Conservation (phyloP, 2,113 vertebrate genomes). For the Alexandromys fortis region DNA sequence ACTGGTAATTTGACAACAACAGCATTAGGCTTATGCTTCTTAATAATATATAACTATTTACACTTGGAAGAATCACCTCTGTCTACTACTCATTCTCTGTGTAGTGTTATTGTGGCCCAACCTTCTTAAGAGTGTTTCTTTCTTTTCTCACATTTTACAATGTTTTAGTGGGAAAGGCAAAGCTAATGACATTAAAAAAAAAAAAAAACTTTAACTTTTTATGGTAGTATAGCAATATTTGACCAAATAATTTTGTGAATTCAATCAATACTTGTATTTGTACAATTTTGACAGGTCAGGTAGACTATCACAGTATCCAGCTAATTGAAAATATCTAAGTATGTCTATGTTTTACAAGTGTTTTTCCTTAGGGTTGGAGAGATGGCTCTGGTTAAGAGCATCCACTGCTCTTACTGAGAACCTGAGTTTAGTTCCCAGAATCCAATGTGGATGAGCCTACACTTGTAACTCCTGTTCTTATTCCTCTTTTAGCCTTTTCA, state of each 20-base stretch:
- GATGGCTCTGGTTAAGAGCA: background rate
- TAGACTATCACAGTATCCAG: background rate
- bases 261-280: background rate
- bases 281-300: background rate
- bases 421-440: background rate
- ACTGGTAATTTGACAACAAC: background rate
- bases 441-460: background rate
- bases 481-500: background rate
- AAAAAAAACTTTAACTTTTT: background rate
- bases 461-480: no score
- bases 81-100: background rate
- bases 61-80: background rate
- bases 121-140: background rate
- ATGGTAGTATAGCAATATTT: background rate
- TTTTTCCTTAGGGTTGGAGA: background rate
- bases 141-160: background rate
- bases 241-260: background rate
- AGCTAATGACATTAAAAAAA: background rate
- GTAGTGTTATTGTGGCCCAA: background rate
- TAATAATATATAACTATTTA: background rate
- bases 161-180: background rate
- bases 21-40: background rate
- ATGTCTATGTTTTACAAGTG: background rate
- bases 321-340: constrained; percentile 6
- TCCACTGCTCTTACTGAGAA: background rate